phyloP scores from a whole-genome alignment of 1,140 invertebrate species.

The Phocides pigmalion region DNA sequence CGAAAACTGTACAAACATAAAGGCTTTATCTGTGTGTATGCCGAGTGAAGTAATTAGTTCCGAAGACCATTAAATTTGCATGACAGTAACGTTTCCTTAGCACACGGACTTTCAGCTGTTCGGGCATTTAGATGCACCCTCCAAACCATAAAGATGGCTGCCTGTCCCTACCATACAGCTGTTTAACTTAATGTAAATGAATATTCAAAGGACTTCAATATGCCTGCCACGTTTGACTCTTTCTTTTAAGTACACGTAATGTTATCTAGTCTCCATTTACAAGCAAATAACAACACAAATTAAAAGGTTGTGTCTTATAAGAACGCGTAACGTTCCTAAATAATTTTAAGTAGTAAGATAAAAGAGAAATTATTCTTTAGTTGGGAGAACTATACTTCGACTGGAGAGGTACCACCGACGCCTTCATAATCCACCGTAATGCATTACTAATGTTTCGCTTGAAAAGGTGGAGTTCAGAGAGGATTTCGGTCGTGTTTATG shows the following conservation, averaged over 20 bases:
- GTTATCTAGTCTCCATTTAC: neutral
- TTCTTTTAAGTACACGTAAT: constrained; percentile 23
- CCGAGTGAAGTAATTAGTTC: constrained; percentile 63
- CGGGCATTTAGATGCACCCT: constrained; percentile 67
- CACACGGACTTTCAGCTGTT: constrained; percentile 46
- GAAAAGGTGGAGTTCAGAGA: no score
- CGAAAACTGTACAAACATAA: constrained; percentile 64
- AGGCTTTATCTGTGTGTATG: constrained; percentile 57
- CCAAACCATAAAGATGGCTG: constrained; percentile 53
- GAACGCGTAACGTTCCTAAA: neutral
- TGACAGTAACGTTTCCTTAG: constrained; percentile 57
- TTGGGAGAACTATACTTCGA: no score
- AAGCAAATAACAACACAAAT: neutral
- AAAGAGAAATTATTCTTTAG: no score
- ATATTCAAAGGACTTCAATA: constrained; percentile 51
- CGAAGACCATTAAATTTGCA: constrained; percentile 65
- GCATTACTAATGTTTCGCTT: no score
- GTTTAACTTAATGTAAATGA: constrained; percentile 43
- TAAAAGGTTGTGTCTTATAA: neutral
- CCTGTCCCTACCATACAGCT: constrained; percentile 36
- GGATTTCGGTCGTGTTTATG: no score
- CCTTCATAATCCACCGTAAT: no score
- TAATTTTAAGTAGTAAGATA: neutral
- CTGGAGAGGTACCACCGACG: no score
- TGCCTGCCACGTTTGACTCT: constrained; percentile 18